phyloP scores from a whole-genome alignment of 2,113 vertebrate genomes.

The Platichthys flesus region DNA sequence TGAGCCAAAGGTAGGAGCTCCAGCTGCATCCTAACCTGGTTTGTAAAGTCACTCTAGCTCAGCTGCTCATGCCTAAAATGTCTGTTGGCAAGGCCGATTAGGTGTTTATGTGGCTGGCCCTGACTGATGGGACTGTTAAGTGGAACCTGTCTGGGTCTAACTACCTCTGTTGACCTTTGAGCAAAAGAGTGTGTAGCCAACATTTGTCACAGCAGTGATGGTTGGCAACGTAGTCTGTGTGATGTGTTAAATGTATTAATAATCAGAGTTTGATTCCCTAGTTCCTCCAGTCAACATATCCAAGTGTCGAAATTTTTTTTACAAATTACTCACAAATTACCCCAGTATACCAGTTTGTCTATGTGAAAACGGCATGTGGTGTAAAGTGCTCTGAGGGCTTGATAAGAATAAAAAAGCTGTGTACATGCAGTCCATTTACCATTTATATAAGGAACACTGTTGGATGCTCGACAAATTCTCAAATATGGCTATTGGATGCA shows the following conservation, averaged over 20 bases:
- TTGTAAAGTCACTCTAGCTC: slow-evolving; percentile 6
- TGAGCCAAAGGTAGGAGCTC: neutral
- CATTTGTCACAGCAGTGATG: slow-evolving; percentile 18
- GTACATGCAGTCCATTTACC: neutral
- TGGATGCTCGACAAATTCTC: neutral
- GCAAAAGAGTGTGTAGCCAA: slow-evolving; percentile 8
- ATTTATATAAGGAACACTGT: neutral
- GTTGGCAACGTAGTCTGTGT: neutral
- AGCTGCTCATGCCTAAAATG: slow-evolving; percentile 38
- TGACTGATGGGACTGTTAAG: slow-evolving; percentile 24
- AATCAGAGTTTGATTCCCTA: neutral
- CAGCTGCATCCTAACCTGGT: slow-evolving; percentile 2
- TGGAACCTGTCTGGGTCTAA: slow-evolving; percentile 19
- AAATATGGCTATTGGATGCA: neutral
- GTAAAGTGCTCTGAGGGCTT: neutral
- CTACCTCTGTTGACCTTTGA: slow-evolving; percentile 41
- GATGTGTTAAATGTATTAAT: neutral
- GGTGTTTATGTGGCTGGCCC: neutral
- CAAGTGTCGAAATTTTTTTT: too few relatives aligned
- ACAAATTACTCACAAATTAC: too few relatives aligned
- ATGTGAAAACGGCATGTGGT: neutral
- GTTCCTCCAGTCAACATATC: neutral
- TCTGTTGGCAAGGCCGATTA: slow-evolving; percentile 26
- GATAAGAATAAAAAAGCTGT: neutral
- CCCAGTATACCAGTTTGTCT: too few relatives aligned